Evolutionary conservation across 1,140 invertebrate genomes (phyloP).

Genomic region (Riptortus pedestris): DNA sequence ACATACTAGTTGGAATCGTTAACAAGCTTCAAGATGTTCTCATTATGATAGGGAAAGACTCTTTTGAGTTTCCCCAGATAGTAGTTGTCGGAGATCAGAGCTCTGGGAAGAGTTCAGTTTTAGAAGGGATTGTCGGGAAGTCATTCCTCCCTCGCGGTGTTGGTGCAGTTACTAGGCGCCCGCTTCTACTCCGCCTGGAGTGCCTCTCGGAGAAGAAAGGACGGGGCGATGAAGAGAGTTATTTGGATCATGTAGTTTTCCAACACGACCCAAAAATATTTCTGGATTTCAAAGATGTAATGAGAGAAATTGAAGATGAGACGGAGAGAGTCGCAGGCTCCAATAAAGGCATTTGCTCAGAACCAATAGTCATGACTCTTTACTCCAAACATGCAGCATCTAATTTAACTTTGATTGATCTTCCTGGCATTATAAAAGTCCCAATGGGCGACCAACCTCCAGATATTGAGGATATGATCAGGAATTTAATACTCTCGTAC

Average conservation of each 20-base stretch:
- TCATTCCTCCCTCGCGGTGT: conserved; percentile 31
- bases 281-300: conserved; percentile 53
- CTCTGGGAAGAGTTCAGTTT: conserved; percentile 33
- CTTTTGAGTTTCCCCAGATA: conserved; percentile 29
- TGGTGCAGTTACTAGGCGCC: conserved; percentile 30
- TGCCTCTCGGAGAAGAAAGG: neutral
- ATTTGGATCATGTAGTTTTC: conserved; percentile 58
- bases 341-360: conserved; percentile 59
- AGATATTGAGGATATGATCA: conserved; percentile 50
- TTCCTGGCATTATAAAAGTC: conserved; percentile 51
- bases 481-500: conserved; percentile 47
- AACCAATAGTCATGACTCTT: conserved; percentile 60
- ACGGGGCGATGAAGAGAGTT: neutral
- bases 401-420: conserved; percentile 51
- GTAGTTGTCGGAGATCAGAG: conserved; percentile 39
- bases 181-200: conserved; percentile 29
- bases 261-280: conserved; percentile 55
- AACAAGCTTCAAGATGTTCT: conserved; percentile 31
- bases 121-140: conserved; percentile 31
- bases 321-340: conserved; percentile 56
- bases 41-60: conserved; percentile 13
- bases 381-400: conserved; percentile 54
- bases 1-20: conserved; percentile 25
- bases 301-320: conserved; percentile 62
- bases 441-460: conserved; percentile 52